phyloP scores from a whole-genome alignment of 2,113 vertebrate genomes.

The Nothocercus nigrocapillus region DNA sequence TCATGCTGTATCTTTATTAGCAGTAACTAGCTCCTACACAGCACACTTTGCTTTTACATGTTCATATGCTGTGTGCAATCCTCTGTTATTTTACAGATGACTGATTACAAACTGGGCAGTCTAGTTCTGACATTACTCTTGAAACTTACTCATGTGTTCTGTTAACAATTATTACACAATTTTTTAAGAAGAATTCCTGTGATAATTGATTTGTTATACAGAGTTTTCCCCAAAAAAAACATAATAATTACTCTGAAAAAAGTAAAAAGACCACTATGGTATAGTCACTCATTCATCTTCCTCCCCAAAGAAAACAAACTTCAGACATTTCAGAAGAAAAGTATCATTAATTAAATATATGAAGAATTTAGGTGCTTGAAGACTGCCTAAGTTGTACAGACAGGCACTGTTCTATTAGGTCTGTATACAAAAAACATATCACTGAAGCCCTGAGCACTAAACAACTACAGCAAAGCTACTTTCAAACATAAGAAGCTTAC shows the following conservation, averaged over 20 bases:
- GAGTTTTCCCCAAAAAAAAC: background rate
- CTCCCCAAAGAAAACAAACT: background rate
- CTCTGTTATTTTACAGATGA: background rate
- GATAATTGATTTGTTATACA: background rate
- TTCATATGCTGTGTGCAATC: background rate
- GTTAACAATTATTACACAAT: background rate
- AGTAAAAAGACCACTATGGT: background rate
- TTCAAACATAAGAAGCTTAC: background rate
- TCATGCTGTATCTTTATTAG: background rate
- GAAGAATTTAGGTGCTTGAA: background rate
- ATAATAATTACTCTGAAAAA: background rate
- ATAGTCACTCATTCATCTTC: background rate
- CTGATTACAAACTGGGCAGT: rapidly evolving
- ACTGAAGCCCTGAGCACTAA: background rate
- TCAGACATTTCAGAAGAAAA: background rate
- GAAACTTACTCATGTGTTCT: rapidly evolving
- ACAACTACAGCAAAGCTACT: background rate
- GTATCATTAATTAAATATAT: background rate
- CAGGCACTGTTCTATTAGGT: background rate
- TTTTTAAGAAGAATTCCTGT: background rate
- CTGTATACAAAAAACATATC: rapidly evolving
- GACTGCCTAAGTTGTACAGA: background rate
- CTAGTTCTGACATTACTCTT: background rate
- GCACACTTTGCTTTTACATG: background rate
- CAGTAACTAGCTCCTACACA: background rate